These are phyloP conservation scores for Chrysomela aeneicollis DNA, from an alignment of 2,888 invertebrate genomes.

Conservation along the genomic window DNA sequence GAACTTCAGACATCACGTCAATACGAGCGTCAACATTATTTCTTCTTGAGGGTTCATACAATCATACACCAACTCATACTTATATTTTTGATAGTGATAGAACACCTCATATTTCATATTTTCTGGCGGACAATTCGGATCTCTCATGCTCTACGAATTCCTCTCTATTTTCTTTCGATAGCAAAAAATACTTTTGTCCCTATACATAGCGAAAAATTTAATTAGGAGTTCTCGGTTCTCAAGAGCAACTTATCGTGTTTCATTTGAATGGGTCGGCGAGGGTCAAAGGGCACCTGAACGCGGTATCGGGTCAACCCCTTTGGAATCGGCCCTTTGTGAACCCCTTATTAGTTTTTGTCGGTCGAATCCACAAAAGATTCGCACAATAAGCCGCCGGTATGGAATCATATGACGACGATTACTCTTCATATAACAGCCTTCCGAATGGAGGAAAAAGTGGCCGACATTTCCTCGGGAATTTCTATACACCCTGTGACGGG, in stretches of 20 bases:
- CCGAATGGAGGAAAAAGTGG: conserved; percentile 2
- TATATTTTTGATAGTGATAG: too few relatives aligned
- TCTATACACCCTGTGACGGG: background rate
- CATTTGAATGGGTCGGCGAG: conserved; percentile 45
- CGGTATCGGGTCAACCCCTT: conserved; percentile 48
- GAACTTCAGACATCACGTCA: too few relatives aligned
- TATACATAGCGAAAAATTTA: conserved; percentile 16
- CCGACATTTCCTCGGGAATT: background rate
- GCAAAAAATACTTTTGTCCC: conserved; percentile 1
- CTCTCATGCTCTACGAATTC: background rate
- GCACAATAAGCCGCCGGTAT: conserved; percentile 49
- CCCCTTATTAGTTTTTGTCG: conserved; percentile 54
- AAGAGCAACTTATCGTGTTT: conserved; percentile 47
- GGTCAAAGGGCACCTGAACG: conserved; percentile 47
- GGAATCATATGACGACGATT: conserved; percentile 46
- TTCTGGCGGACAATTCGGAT: too few relatives aligned
- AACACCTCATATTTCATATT: too few relatives aligned
- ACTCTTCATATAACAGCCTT: conserved; percentile 27
- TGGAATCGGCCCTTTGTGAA: conserved; percentile 53
- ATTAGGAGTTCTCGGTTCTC: conserved; percentile 22
- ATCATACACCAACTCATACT: too few relatives aligned
- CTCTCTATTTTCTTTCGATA: conserved; percentile 5
- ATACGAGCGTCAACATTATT: too few relatives aligned
- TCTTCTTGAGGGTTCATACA: too few relatives aligned
- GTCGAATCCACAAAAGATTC: conserved; percentile 51